Evolutionary conservation across 2,888 invertebrate species (phyloP), one percentile per base, ranked within the genome.

Genomic region (Eumerus sabulonum): DNA sequence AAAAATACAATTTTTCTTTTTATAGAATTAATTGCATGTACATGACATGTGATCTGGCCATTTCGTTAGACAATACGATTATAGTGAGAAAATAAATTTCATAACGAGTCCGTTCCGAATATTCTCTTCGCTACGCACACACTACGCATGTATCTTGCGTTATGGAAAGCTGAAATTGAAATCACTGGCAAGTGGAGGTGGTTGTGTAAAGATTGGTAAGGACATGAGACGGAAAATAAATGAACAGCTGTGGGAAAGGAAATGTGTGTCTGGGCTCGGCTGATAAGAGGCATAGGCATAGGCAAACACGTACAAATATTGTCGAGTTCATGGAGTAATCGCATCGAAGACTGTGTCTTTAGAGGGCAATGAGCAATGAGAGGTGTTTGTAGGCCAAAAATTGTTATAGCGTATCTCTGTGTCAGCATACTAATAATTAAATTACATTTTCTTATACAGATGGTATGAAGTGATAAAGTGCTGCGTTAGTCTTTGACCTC

Each of bases 171-270:
- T 7, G 36, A 59, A 47, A 7, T 36, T 44, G 62, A 36, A 35
- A 47, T 13, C 13, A 50, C 59, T 57, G 36, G 27, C 19, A 38
- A 44, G n/a, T 7, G 27, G 63, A 53, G 53, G 62, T 17, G 13
- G 35, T 44, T 54, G 53, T 27, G 50, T 5, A 51, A 71, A 35
- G 53, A 57, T 51, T 72, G 12, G 64, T 40, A 47, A 18, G 38
- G 53, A 56, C 45, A 11, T 50, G 60, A 60, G 50, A 67, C 51
- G 56, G 60, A 40, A 66, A 62, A 77, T 53, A 27, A 56, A 72
- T 57, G 56, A 76, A 76, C 73, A 77, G 67, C 77, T 72, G 77
- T 68, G 42, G 67, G 51, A 51, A 63, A 77, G 63, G 63, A 67
- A 72, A 53, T 71, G 63, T 59, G 57, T 67, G 77, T 77, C 77